Conservation (phyloP, 2,113 vertebrate species). For the Hydropotes inermis region DNA sequence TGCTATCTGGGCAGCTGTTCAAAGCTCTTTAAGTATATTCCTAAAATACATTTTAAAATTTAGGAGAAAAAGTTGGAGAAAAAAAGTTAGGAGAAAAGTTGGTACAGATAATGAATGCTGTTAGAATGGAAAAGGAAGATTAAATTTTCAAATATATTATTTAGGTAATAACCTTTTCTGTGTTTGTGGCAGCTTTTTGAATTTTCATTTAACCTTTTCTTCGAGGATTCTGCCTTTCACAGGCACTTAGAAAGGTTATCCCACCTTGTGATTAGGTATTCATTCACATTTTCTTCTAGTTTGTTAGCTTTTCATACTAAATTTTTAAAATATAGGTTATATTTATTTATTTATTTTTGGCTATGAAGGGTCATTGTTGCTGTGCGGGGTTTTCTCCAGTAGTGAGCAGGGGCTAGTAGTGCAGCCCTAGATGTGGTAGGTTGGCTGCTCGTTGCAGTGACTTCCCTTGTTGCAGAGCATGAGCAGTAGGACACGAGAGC, state of each 20-base stretch:
- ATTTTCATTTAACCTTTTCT: neutral
- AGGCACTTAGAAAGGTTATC: neutral
- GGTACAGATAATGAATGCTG: neutral
- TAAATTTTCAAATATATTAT: neutral
- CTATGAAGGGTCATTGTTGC: neutral
- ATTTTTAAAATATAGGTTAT: neutral
- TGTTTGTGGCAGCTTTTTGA: neutral
- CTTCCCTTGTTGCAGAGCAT: neutral
- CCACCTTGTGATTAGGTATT: neutral
- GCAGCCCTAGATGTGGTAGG: neutral
- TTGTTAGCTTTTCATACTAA: neutral
- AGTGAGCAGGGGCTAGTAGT: neutral
- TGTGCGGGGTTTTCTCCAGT: neutral
- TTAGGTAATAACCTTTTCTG: neutral
- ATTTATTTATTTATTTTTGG: neutral
- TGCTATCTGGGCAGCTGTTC: neutral
- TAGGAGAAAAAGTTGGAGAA: neutral
- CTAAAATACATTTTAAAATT: neutral
- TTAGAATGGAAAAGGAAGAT: neutral
- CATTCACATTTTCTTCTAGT: neutral
- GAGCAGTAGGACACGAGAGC: rapidly evolving
- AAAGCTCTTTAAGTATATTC: neutral
- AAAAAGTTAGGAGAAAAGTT: neutral
- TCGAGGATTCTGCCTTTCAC: neutral
- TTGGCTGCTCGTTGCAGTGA: neutral